Conservation (phyloP, 2,888 invertebrate species). For the Andrena camellia region DNA sequence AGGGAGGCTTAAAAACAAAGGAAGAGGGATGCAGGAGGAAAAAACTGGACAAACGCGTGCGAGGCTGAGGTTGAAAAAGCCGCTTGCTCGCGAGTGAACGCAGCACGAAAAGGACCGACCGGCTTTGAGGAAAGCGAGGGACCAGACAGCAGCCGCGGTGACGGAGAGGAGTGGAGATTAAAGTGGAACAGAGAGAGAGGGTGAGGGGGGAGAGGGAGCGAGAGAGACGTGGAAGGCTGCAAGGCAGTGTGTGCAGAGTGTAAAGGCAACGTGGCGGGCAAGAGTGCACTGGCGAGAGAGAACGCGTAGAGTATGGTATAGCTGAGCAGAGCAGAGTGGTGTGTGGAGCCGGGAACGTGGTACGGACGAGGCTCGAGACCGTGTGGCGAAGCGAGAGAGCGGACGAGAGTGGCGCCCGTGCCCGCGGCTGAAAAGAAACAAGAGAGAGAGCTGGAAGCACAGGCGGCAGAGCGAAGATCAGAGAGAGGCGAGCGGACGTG, state of each 20-base stretch:
- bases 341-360: conserved; percentile 42
- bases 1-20: not conserved
- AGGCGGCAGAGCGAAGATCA: conserved; percentile 73
- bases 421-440: conserved; percentile 53
- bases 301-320: conserved; percentile 38
- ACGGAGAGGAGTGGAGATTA: not conserved
- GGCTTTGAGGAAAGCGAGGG: conserved; percentile 49
- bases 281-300: conserved; percentile 66
- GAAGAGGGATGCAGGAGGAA: conserved; percentile 24
- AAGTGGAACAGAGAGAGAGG: conserved; percentile 73
- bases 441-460: conserved; percentile 66
- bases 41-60: conserved; percentile 55
- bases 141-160: not conserved
- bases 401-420: conserved; percentile 56
- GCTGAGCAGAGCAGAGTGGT: conserved; percentile 39
- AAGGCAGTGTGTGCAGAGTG: conserved; percentile 43
- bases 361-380: conserved; percentile 52
- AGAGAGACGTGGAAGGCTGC: conserved; percentile 68
- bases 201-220: conserved; percentile 73
- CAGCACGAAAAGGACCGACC: conserved; percentile 51
- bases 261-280: conserved; percentile 77
- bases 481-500: conserved; percentile 80
- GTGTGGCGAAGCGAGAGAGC: conserved; percentile 50
- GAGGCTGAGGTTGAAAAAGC: conserved; percentile 46
- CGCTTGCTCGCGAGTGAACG: conserved; percentile 20